These are phyloP conservation scores for Cetonia aurata DNA, from an alignment of 2,888 invertebrate genomes.

Conservation along the genomic window DNA sequence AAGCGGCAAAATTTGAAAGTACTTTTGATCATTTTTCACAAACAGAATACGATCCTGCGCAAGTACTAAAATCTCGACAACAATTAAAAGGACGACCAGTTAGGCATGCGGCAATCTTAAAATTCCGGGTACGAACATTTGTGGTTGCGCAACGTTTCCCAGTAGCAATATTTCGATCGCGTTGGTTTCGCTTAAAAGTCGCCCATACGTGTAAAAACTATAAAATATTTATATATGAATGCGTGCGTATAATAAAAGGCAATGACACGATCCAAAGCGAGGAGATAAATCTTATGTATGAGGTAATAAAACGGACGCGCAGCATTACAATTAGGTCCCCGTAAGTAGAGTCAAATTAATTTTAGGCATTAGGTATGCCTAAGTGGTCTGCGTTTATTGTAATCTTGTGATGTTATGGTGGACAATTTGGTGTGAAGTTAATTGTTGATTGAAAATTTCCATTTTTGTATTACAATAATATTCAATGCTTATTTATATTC, in stretches of 20 bases:
- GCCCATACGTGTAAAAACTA: constrained; percentile 39
- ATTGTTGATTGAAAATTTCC: constrained; percentile 9
- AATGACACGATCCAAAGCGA: background rate
- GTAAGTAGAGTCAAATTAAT: constrained; percentile 13
- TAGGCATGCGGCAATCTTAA: constrained; percentile 1
- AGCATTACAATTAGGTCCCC: constrained; percentile 17
- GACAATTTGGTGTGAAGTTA: background rate
- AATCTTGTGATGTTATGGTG: too few species aligned
- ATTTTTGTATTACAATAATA: background rate
- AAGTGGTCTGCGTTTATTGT: background rate
- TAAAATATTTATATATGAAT: constrained; percentile 30
- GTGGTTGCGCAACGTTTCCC: constrained; percentile 21
- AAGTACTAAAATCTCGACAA: constrained; percentile 10
- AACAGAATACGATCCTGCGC: constrained; percentile 11
- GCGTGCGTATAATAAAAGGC: constrained; percentile 8
- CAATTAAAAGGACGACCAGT: constrained; percentile 29
- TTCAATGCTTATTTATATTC: too few species aligned
- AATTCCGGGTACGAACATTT: constrained; percentile 22
- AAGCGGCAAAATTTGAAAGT: too few species aligned
- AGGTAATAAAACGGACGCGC: background rate
- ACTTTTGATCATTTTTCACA: too few species aligned
- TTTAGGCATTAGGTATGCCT: constrained; percentile 4
- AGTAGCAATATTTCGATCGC: constrained; percentile 29
- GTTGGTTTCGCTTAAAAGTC: constrained; percentile 19
- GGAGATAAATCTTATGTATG: constrained; percentile 9